A percentile compares a stretch with the other conserved stretches of the same genome.
These are phyloP conservation scores for Amiota minor DNA, from an alignment of 2,888 invertebrate species.

Conservation along the genomic window DNA sequence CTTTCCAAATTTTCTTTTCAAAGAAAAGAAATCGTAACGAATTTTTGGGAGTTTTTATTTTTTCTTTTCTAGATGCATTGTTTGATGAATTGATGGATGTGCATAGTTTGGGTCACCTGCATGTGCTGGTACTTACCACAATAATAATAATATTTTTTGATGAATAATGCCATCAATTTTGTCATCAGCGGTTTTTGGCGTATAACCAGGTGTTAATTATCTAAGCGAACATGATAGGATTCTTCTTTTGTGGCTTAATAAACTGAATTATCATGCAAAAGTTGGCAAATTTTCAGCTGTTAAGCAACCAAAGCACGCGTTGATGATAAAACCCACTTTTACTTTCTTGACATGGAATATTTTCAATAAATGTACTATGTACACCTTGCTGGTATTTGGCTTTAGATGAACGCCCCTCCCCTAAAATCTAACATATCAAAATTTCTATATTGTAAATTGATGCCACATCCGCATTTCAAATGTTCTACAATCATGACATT, in stretches of 20 bases:
- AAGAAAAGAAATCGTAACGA: conserved; percentile 2
- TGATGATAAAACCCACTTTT: background rate
- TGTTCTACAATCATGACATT: background rate
- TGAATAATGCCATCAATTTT: too few species aligned
- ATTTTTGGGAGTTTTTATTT: background rate
- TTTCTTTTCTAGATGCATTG: background rate
- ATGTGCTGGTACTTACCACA: background rate
- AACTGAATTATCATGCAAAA: background rate
- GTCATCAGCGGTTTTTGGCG: background rate
- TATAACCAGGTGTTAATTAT: conserved; percentile 8
- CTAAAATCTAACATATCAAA: background rate
- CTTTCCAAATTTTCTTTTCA: conserved; percentile 14
- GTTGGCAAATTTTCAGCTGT: background rate
- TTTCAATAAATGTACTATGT: too few species aligned
- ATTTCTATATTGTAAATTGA: background rate
- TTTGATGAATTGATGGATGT: conserved; percentile 20
- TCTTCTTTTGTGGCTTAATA: background rate
- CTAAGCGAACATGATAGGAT: background rate
- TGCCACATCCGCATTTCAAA: conserved; percentile 40
- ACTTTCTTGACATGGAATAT: background rate
- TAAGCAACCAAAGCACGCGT: background rate
- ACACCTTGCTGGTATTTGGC: background rate
- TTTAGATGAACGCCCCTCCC: background rate
- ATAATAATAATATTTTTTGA: too few species aligned
- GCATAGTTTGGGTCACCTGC: background rate